Conservation (phyloP, 1,140 invertebrate species). For the Cydia splendana region DNA sequence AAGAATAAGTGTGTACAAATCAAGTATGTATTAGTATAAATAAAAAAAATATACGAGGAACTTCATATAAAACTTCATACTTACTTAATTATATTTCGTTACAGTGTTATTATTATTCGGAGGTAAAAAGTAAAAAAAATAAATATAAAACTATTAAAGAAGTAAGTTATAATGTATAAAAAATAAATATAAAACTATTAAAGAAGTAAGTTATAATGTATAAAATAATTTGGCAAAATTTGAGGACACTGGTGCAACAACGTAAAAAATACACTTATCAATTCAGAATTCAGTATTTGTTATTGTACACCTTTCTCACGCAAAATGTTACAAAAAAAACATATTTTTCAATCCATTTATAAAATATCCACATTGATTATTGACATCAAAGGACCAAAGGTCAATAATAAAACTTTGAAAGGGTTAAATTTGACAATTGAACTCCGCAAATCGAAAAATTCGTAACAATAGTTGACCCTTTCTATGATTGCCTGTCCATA, state of each 20-base stretch:
- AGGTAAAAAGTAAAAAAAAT: no score
- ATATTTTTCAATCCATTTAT: not conserved
- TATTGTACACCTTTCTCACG: not conserved
- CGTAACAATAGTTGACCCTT: constrained; percentile 66
- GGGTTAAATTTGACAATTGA: constrained; percentile 54
- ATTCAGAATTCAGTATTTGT: not conserved
- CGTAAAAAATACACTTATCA: not conserved
- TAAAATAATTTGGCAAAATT: no score
- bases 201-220: no score
- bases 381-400: constrained; percentile 15
- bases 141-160: no score
- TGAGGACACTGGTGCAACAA: not conserved
- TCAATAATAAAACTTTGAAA: constrained; percentile 44
- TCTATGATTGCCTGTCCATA: constrained; percentile 62
- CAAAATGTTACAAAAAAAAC: not conserved
- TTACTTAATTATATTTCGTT: no score
- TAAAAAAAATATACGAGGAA: no score
- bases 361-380: not conserved
- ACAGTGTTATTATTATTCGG: no score
- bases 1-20: no score
- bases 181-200: no score
- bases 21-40: no score
- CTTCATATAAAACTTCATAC: no score
- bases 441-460: constrained; percentile 49
- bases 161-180: no score